A percentile compares a stretch with the other conserved stretches of the same genome.
Conservation (phyloP, 2,113 vertebrate genomes). For the Proteles cristata region DNA sequence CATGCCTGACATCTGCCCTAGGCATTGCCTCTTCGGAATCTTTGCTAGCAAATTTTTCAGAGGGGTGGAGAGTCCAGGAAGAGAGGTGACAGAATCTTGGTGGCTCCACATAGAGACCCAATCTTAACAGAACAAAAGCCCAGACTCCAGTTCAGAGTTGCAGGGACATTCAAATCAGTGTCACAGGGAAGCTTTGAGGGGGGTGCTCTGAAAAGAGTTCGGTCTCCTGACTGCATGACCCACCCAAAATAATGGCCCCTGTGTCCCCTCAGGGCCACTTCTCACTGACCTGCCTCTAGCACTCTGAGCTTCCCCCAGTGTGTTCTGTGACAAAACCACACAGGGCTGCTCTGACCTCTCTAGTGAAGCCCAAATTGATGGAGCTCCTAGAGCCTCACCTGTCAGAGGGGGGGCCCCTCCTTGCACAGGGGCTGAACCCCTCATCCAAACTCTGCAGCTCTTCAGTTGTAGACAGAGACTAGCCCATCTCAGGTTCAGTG, state of each 20-base stretch:
- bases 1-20: not conserved
- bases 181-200: not conserved
- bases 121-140: not conserved
- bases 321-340: not conserved
- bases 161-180: not conserved
- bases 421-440: not conserved
- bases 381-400: not conserved
- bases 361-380: not conserved
- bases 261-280: fast-evolving
- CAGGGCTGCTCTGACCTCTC: not conserved
- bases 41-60: not conserved
- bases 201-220: too few species aligned
- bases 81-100: not conserved
- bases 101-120: too few species aligned
- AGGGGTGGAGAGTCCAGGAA: not conserved
- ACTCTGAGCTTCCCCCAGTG: not conserved
- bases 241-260: too few species aligned
- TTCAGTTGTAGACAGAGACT: not conserved
- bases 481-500: not conserved
- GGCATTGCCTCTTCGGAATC: not conserved
- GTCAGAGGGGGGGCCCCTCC: not conserved
- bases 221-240: fast-evolving
- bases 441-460: not conserved
- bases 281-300: not conserved
- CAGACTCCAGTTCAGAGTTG: not conserved